Evolutionary conservation across 1,140 invertebrate species (phyloP).

Genomic region (Idris sp.): DNA sequence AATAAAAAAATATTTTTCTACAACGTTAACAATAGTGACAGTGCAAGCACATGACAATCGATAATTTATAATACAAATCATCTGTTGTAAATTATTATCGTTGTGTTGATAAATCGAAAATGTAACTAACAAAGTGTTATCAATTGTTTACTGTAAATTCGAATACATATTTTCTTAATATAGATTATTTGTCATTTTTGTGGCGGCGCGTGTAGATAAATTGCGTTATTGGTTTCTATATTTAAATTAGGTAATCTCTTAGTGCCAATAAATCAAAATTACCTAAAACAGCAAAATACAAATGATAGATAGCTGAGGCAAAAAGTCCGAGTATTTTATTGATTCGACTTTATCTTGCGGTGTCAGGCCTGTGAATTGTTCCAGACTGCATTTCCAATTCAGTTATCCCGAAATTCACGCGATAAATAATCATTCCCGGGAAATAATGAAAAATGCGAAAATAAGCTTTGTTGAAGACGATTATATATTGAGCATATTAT

Average conservation of each 20-base stretch:
- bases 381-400: constrained; percentile 16
- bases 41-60: no score
- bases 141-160: no score
- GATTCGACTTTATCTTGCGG: constrained; percentile 16
- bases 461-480: constrained; percentile 31
- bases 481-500: constrained; percentile 53
- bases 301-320: background rate
- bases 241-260: constrained; percentile 28
- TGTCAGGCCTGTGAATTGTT: constrained; percentile 2
- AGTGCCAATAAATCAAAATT: constrained; percentile 21
- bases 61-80: no score
- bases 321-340: constrained; percentile 34
- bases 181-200: constrained; percentile 34
- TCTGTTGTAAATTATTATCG: no score
- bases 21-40: no score
- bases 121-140: no score
- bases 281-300: constrained; percentile 30
- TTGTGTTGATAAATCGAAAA: no score
- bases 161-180: constrained; percentile 36
- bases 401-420: constrained; percentile 36
- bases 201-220: no score
- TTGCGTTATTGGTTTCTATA: constrained; percentile 29
- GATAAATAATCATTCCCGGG: constrained; percentile 16
- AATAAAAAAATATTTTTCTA: no score
- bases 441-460: constrained; percentile 32